Evolutionary conservation across 2,113 vertebrate genomes (phyloP).

Genomic region (Thunnus thynnus): DNA sequence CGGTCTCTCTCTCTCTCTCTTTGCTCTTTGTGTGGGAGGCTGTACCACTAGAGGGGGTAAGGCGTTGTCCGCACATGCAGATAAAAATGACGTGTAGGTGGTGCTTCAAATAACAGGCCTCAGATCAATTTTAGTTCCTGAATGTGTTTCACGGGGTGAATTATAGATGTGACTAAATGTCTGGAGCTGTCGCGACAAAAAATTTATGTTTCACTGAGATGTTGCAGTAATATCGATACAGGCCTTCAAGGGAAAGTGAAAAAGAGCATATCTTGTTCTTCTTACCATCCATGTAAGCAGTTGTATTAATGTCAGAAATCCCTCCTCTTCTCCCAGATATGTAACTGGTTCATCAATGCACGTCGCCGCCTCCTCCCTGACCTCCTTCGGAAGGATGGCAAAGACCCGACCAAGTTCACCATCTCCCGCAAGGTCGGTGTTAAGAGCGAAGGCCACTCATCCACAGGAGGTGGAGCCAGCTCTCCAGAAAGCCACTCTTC

Average conservation of each 20-base stretch:
- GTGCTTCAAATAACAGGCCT: conserved; percentile 18
- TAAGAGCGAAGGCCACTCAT: conserved; percentile 77
- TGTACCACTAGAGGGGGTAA: conserved; percentile 69
- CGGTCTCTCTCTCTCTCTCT: conserved; percentile 22
- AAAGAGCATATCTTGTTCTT: neutral
- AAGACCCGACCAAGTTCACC: conserved; percentile 96
- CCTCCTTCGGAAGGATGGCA: conserved; percentile 94
- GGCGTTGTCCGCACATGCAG: neutral
- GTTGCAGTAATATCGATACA: neutral
- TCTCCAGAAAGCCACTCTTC: conserved; percentile 75
- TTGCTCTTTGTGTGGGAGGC: conserved; percentile 31
- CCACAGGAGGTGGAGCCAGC: conserved; percentile 51
- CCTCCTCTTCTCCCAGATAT: conserved; percentile 86
- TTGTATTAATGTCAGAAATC: neutral
- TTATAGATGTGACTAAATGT: neutral
- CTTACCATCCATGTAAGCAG: neutral
- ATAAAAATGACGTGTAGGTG: conserved; percentile 30
- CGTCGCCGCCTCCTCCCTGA: conserved; percentile 93
- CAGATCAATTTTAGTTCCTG: neutral
- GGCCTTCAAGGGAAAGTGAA: neutral
- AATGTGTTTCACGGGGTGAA: neutral
- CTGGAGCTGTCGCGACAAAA: neutral
- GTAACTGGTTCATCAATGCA: conserved; percentile 99
- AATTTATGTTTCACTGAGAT: neutral
- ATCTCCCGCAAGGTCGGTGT: conserved; percentile 90